phyloP scores from a whole-genome alignment of 2,888 invertebrate genomes.

The Ferdinandea cuprea region DNA sequence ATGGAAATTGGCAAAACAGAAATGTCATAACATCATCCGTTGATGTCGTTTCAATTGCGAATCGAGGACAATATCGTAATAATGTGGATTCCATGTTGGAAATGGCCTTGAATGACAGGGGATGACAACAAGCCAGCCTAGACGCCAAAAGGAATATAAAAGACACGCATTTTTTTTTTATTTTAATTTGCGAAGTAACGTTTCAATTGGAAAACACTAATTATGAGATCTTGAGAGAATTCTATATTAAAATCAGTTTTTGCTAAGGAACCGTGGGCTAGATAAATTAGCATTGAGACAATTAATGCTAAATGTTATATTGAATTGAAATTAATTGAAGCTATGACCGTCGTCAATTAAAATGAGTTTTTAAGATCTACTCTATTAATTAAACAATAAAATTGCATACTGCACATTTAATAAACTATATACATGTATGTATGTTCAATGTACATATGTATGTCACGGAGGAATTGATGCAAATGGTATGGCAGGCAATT shows the following conservation, averaged over 20 bases:
- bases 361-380: no score
- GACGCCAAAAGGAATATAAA: conserved; percentile 32
- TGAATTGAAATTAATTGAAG: conserved; percentile 61
- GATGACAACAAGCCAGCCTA: conserved; percentile 11
- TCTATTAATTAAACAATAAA: conserved; percentile 33
- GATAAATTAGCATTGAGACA: conserved; percentile 33
- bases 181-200: conserved; percentile 35
- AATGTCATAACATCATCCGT: conserved; percentile 46
- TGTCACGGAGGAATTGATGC: background rate
- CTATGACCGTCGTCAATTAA: conserved; percentile 21
- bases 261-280: background rate
- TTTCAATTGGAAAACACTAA: conserved; percentile 31
- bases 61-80: conserved; percentile 20
- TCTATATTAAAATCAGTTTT: conserved; percentile 52
- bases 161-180: conserved; percentile 37
- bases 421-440: background rate
- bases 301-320: conserved; percentile 18
- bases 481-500: background rate
- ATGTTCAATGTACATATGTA: background rate
- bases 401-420: conserved; percentile 20
- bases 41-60: conserved; percentile 50
- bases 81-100: conserved; percentile 11
- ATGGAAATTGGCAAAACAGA: conserved; percentile 44
- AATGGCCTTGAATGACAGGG: conserved; percentile 11
- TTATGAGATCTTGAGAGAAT: conserved; percentile 27